A percentile compares a stretch with the other conserved stretches of the same genome.
Evolutionary conservation across 2,113 vertebrate species (phyloP).

Genomic region (Fulica atra): DNA sequence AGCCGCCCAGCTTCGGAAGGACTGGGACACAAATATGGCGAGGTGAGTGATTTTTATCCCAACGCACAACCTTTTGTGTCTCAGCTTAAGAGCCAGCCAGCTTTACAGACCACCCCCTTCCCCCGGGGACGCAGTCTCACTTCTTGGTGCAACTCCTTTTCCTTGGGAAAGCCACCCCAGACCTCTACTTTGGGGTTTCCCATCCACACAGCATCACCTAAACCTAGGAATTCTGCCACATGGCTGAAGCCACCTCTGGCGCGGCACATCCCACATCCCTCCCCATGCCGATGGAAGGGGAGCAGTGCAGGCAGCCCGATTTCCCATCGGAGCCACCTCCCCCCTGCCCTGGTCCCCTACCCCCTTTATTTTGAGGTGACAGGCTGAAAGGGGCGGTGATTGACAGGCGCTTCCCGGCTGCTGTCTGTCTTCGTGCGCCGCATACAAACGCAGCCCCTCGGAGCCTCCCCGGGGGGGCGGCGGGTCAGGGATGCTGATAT

Average conservation of each 20-base stretch:
- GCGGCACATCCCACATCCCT: accelerated
- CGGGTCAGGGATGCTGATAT: neutral
- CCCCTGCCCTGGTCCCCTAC: neutral
- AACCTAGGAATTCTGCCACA: neutral
- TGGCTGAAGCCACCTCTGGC: neutral
- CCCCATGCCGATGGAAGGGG: accelerated
- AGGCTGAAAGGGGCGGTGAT: slow-evolving; percentile 15
- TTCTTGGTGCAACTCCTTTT: neutral
- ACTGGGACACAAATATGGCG: accelerated
- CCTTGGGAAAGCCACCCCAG: neutral
- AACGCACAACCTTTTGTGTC: neutral
- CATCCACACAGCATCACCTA: accelerated
- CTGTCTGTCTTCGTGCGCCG: slow-evolving; percentile 31
- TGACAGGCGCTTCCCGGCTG: slow-evolving; percentile 58
- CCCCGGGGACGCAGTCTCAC: too few species aligned
- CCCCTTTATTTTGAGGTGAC: slow-evolving; percentile 6
- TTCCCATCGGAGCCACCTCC: neutral
- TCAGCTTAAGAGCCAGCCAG: neutral
- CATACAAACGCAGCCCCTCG: neutral
- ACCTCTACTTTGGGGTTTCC: neutral
- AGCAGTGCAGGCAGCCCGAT: accelerated
- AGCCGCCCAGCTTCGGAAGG: neutral
- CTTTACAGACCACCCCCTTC: neutral
- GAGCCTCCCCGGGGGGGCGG: neutral
- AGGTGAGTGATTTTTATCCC: neutral